These are phyloP conservation scores for Erebia ligea DNA, from an alignment of 2,888 invertebrate species.

Conservation along the genomic window DNA sequence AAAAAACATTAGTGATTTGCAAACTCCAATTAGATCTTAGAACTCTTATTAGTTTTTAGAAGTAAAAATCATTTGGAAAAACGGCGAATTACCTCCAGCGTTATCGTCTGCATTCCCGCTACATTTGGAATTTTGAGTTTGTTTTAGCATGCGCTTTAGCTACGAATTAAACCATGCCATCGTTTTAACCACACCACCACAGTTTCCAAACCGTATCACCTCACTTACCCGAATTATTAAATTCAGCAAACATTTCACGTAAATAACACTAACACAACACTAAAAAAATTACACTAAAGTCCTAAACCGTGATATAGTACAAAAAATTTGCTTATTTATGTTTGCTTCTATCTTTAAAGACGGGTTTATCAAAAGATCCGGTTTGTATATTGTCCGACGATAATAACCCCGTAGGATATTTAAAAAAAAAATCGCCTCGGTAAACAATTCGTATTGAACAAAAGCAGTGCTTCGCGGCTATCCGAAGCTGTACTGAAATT, in stretches of 20 bases:
- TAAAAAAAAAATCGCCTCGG: constrained; percentile 73
- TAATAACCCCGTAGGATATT: constrained; percentile 50
- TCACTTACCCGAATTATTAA: constrained; percentile 72
- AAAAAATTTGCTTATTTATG: constrained; percentile 33
- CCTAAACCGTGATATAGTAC: constrained; percentile 42
- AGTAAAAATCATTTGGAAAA: constrained; percentile 16
- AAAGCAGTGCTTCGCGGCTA: constrained; percentile 80
- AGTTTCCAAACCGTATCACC: constrained; percentile 67
- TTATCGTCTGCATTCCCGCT: constrained; percentile 50
- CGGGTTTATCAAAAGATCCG: constrained; percentile 44
- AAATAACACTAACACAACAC: constrained; percentile 44
- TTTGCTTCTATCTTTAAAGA: constrained; percentile 30
- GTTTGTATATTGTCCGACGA: constrained; percentile 46
- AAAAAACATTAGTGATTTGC: constrained; percentile 2
- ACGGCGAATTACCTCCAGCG: constrained; percentile 24
- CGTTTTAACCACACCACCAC: constrained; percentile 74
- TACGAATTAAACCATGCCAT: constrained; percentile 63
- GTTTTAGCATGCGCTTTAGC: constrained; percentile 65
- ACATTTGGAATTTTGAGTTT: constrained; percentile 42
- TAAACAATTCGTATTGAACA: constrained; percentile 79
- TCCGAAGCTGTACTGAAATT: constrained; percentile 83
- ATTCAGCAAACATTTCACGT: constrained; percentile 49
- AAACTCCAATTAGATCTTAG: constrained; percentile 14
- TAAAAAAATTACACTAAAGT: constrained; percentile 41
- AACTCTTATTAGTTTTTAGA: constrained; percentile 17